Conservation (phyloP, 2,797 vertebrate species). For the Myotis vivesi region DNA sequence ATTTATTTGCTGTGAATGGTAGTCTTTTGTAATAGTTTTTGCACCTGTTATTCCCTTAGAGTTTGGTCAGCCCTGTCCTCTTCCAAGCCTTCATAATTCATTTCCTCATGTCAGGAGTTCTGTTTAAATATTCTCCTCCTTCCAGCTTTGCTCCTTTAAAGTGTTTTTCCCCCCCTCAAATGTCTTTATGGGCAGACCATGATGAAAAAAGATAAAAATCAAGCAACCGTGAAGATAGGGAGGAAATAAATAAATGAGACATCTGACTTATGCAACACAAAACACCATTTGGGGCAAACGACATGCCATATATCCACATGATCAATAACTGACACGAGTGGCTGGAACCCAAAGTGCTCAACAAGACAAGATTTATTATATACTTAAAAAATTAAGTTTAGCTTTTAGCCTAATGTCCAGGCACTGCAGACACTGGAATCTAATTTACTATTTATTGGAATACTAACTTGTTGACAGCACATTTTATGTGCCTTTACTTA, state of each 20-base stretch:
- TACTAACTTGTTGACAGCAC: slow-evolving; percentile 58
- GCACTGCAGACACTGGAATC: slow-evolving; percentile 47
- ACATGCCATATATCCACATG: neutral
- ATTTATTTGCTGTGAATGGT: neutral
- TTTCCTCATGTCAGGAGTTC: neutral
- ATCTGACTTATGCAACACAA: neutral
- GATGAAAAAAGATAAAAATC: slow-evolving; percentile 59
- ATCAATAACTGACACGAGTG: slow-evolving; percentile 56
- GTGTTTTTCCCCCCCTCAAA: neutral
- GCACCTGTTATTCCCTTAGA: neutral
- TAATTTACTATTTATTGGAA: slow-evolving; percentile 69
- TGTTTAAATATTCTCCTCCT: neutral
- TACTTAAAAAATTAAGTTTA: slow-evolving; percentile 75
- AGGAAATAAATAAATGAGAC: slow-evolving; percentile 46
- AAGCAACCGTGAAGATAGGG: neutral
- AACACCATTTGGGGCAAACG: slow-evolving; percentile 8
- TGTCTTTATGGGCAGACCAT: slow-evolving; percentile 45
- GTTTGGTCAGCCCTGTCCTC: neutral
- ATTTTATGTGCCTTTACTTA: slow-evolving; percentile 67
- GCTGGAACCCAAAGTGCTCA: slow-evolving; percentile 50
- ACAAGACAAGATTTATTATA: slow-evolving; percentile 73
- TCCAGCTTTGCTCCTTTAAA: slow-evolving; percentile 10
- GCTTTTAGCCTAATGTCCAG: slow-evolving; percentile 68
- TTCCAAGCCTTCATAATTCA: neutral
- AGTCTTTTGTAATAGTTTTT: neutral